These are phyloP conservation scores for Gallinago stenura DNA, from an alignment of 2,797 vertebrate genomes.

Conservation along the genomic window DNA sequence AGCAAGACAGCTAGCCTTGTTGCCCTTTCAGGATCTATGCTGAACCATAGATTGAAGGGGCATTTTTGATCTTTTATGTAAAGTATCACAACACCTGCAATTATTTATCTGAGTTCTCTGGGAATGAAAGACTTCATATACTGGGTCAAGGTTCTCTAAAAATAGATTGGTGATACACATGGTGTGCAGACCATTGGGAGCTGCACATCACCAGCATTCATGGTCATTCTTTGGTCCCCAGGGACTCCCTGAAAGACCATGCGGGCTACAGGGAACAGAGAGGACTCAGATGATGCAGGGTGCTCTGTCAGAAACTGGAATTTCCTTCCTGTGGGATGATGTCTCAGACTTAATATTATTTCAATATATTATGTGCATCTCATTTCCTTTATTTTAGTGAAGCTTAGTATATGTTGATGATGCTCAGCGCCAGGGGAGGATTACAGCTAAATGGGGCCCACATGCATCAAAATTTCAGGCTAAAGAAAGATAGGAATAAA, in stretches of 20 bases:
- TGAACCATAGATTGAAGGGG: background rate
- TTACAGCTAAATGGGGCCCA: slow-evolving; percentile 39
- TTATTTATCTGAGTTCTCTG: background rate
- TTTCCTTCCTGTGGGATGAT: slow-evolving; percentile 43
- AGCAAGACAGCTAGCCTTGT: background rate
- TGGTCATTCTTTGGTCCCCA: background rate
- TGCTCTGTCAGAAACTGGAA: slow-evolving; percentile 9
- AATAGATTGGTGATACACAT: background rate
- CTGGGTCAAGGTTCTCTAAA: background rate
- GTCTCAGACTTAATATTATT: background rate
- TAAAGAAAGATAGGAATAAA: background rate
- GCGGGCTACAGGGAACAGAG: background rate
- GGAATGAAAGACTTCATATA: background rate
- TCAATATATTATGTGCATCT: slow-evolving; percentile 33
- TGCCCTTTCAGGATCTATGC: background rate
- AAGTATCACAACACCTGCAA: background rate
- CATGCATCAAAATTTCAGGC: background rate
- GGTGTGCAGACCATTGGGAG: background rate
- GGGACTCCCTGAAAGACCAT: background rate
- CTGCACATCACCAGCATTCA: background rate
- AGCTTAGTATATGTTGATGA: background rate
- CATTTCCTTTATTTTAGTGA: slow-evolving; percentile 54
- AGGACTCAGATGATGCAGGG: background rate
- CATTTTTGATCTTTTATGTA: background rate
- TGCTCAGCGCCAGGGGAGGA: background rate